Base-by-base conservation (phyloP, 2,888 invertebrate genomes). In the Apoda limacodes region DNA sequence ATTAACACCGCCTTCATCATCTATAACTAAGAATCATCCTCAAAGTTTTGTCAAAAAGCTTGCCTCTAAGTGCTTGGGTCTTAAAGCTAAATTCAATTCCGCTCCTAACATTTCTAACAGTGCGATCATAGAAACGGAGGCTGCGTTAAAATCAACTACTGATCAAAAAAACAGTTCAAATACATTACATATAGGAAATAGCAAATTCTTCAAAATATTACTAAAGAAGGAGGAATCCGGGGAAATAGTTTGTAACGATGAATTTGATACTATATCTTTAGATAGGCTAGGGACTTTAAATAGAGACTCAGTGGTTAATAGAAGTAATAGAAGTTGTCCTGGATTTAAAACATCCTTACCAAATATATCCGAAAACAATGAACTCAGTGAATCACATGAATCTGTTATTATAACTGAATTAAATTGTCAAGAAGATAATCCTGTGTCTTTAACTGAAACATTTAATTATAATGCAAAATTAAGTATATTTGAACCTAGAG, bases 31-130 rank as follows among this genome's bases (percentile, higher is more conserved):
- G 58, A 63, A 49, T 51, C 64, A 70, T 51, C 59, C 69, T 48
- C 72, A 71, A 54, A 78, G 72, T 67, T 78, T 80, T 58, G 80
- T 78, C 35, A 71, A 75, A 70, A 75, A 74, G 70, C 70, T 82
- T 67, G 80, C 82, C 64, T 75, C 80, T 19, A 81, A 78, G 60
- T 78, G 72, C 72, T 72, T 80, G 60, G 76, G 82, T 59, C 58
- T 80, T 13, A 81, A 72, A 60, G 62, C 76, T 35, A 78, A 74
- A 46, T 80, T 81, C 46, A 75, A 68, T 52, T 81, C 81, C 38
- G 76, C 76, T 59, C 76, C 78, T 70, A 78, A 80, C 50, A 75
- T 80, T 51, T 68, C 71, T 61, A 75, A 75, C 45, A 65, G 46
- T 40, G 40, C 55, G 42, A 54, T 55, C 42, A 49, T 57, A 46